Percentiles rank a stretch among this genome's conserved stretches.
Evolutionary conservation across 2,888 invertebrate species (phyloP).

Genomic region (Pammene fasciana): DNA sequence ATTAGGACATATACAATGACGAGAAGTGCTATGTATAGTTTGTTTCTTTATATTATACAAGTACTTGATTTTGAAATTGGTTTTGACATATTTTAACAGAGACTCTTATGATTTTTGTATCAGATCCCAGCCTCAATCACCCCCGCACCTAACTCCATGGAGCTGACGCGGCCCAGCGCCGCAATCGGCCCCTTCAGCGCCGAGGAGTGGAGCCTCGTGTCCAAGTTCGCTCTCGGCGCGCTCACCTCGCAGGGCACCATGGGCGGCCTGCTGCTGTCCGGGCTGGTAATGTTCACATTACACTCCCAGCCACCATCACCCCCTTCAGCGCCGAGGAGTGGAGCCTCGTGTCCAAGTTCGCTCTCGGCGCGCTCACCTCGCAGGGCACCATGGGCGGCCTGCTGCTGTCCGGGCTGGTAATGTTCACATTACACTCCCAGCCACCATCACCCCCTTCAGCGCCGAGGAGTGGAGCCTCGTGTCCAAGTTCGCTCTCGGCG

Average conservation of each 20-base stretch:
- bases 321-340: constrained; percentile 81
- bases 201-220: constrained; percentile 82
- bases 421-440: too few species aligned
- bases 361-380: constrained; percentile 93
- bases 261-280: constrained; percentile 95
- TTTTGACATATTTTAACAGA: background rate
- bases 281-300: constrained; percentile 85
- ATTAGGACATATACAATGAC: too few species aligned
- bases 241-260: constrained; percentile 97
- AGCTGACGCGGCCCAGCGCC: constrained; percentile 59
- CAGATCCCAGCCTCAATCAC: constrained; percentile 85
- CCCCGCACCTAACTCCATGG: constrained; percentile 77
- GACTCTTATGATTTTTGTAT: constrained; percentile 4
- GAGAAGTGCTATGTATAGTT: too few species aligned
- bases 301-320: constrained; percentile 83
- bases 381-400: constrained; percentile 98
- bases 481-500: constrained; percentile 90
- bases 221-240: constrained; percentile 90
- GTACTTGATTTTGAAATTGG: too few species aligned
- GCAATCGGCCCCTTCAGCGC: constrained; percentile 73
- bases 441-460: constrained; percentile 70
- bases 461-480: constrained; percentile 82
- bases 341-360: constrained; percentile 86
- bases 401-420: constrained; percentile 95
- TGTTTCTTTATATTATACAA: too few species aligned